These are phyloP conservation scores for Ginglymostoma cirratum DNA, from an alignment of 2,113 vertebrate genomes.

Conservation along the genomic window DNA sequence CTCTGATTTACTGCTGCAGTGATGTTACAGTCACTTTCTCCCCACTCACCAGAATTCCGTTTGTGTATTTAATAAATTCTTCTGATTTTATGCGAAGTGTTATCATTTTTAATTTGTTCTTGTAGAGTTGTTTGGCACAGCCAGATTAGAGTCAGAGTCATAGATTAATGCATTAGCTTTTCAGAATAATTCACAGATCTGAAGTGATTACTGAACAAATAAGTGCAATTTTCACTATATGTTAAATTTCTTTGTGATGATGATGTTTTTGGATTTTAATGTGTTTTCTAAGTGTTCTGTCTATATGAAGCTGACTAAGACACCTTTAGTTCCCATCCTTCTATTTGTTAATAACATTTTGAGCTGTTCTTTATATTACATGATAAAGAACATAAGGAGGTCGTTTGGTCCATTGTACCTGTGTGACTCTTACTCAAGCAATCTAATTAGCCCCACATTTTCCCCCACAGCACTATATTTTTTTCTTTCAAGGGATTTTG, in stretches of 20 bases:
- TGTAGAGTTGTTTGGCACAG: neutral
- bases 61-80: neutral
- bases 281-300: neutral
- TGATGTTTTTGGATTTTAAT: neutral
- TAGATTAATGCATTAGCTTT: neutral
- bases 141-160: neutral
- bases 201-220: neutral
- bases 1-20: too few species aligned
- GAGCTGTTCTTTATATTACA: neutral
- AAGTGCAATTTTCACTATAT: neutral
- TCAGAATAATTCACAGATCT: neutral
- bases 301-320: neutral
- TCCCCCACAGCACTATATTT: neutral
- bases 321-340: neutral
- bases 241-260: neutral
- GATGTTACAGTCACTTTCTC: too few species aligned
- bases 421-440: neutral
- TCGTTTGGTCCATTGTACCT: neutral
- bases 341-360: neutral
- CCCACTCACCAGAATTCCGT: neutral
- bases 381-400: neutral
- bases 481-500: neutral
- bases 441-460: neutral
- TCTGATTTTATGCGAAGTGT: neutral
- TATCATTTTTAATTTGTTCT: neutral